Evolutionary conservation across 1,140 invertebrate species (phyloP).

Genomic region (Procambarus virginalis): DNA sequence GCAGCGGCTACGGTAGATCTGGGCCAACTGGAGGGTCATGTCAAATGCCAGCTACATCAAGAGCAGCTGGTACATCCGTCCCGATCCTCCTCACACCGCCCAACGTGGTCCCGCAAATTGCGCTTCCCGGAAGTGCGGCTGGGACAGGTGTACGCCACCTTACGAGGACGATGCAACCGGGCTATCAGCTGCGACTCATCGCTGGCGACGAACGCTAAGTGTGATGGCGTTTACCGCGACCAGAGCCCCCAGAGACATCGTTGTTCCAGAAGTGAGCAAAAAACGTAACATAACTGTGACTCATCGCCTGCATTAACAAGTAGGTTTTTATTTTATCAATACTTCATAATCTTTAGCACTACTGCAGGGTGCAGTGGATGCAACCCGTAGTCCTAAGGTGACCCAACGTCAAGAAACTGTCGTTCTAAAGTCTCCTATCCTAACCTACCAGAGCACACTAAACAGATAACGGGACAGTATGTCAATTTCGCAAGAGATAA

Average conservation of each 20-base stretch:
- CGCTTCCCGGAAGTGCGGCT: constrained; percentile 26
- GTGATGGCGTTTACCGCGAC: not conserved
- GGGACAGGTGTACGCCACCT: constrained; percentile 41
- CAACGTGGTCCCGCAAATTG: constrained; percentile 10
- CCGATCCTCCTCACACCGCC: not conserved
- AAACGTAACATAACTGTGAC: too few species aligned
- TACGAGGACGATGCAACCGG: not conserved
- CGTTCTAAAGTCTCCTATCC: too few species aligned
- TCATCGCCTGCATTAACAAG: too few species aligned
- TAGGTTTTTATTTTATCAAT: too few species aligned
- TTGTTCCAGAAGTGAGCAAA: constrained; percentile 18
- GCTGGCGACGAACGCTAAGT: not conserved
- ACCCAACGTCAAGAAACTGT: too few species aligned
- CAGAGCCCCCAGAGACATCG: constrained; percentile 4
- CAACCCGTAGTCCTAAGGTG: too few species aligned
- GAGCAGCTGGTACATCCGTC: not conserved
- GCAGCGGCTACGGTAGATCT: constrained; percentile 8
- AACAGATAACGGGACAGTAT: too few species aligned
- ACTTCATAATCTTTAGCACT: too few species aligned
- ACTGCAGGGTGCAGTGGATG: too few species aligned
- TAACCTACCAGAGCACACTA: too few species aligned
- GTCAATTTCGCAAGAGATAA: too few species aligned
- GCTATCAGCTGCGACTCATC: constrained; percentile 11
- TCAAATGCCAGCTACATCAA: not conserved
- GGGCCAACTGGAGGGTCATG: constrained; percentile 17